Evolutionary conservation across 2,113 vertebrate species (phyloP), one percentile per base, ranked within the genome.

Genomic region (Balaeniceps rex): DNA sequence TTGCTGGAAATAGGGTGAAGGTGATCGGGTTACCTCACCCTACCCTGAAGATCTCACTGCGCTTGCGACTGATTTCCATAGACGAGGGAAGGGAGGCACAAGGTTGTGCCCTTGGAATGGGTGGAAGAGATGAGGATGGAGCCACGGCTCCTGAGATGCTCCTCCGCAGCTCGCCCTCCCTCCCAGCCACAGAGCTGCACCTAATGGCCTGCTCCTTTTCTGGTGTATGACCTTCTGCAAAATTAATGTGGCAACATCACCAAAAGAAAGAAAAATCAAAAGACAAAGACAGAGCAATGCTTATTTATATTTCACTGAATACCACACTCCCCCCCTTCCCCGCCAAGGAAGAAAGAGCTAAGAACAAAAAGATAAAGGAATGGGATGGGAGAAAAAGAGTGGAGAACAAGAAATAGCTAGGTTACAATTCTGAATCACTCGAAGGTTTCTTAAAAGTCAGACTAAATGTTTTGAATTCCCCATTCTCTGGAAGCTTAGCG

Each of bases 221-320:
- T 87, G 54, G 88, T 88, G 52, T 23, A 54, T 19, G 47, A 87
- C 69, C 65, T 92, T 5, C 16, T 82, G 65, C 40, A 93, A 92
- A 90, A 97, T 75, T 94, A 51, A 90, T 38, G 34, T 47, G 38
- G 65, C 51, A 97, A 70, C 51, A 83, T 47, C 92, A 66, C 51
- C 63, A 75, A 78, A 92, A 78, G 79, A 61, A 96, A 88, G 47
- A 88, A 66, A 82, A 90, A 54, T 92, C 64, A 88, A 88, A 90
- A 78, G 76, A 86, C 71, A 94, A 91, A 96, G 78, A 71, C 21
- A 77, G 49, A 71, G 44, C 33, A 86, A 92, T 60, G 38, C 79
- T 83, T 83, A 96, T 85, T 95, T 93, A 64, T 86, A 78, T 94
- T 92, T 95, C 91, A 81, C 80, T 36, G 75, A 83, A 75, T 40